A percentile compares a stretch with the other conserved stretches of the same genome.
Evolutionary conservation across 1,140 invertebrate genomes (phyloP).

Genomic region (Nasonia giraulti): DNA sequence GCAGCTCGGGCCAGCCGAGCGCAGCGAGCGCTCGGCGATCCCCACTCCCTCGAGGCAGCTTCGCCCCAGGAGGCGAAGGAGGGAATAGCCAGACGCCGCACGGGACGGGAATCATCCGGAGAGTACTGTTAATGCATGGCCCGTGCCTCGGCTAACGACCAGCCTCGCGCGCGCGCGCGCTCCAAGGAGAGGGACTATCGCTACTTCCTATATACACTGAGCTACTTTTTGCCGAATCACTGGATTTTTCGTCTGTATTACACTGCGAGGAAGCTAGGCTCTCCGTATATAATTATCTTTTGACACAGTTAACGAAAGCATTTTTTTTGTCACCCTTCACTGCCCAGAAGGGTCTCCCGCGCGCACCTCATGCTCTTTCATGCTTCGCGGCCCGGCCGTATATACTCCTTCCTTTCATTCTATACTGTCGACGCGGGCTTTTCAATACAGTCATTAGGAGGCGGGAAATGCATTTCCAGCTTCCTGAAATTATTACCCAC

Average conservation of each 20-base stretch:
- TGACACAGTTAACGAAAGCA: background rate
- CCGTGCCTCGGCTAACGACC: slow-evolving; percentile 71
- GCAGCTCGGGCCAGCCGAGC: background rate
- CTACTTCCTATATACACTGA: background rate
- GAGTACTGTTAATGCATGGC: slow-evolving; percentile 74
- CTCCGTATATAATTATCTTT: slow-evolving; percentile 5
- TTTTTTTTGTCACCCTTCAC: slow-evolving; percentile 7
- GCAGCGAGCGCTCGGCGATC: background rate
- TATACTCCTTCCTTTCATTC: background rate
- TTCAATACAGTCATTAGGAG: too few species aligned
- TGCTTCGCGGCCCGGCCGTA: background rate
- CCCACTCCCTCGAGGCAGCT: background rate
- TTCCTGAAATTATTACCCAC: too few species aligned
- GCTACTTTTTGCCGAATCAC: slow-evolving; percentile 12
- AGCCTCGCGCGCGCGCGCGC: slow-evolving; percentile 53
- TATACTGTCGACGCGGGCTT: background rate
- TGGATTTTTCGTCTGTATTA: background rate
- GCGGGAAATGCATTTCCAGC: background rate
- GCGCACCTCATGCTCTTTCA: background rate
- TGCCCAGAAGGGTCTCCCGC: background rate
- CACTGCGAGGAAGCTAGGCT: background rate
- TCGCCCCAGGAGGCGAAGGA: background rate
- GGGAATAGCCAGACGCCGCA: background rate
- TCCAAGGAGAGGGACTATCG: background rate
- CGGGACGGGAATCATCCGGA: slow-evolving; percentile 25